Base-by-base conservation (phyloP, 2,113 vertebrate species). In the Rhinichthys klamathensis region DNA sequence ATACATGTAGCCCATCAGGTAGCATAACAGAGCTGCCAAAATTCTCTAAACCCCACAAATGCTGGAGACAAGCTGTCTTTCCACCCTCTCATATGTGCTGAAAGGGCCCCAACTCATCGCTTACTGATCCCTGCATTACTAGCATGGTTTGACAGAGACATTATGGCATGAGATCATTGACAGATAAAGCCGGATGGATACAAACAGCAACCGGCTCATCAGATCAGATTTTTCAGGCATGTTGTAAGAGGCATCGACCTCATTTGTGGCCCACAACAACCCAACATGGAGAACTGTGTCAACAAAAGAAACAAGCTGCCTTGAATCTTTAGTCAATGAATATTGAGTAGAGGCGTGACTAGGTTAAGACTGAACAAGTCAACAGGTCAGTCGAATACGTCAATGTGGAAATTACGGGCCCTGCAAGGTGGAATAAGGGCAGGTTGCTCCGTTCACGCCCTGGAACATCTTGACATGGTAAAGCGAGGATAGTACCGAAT, bases 131-230 rank as follows among this genome's bases (percentile, higher is more conserved):
- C 78, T 13, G 82, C 79, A 87, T 90, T 86, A 87, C 83, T 87
- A 84, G 70, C 56, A 32, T 12, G 83, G 86, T 90, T 91, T 82
- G 88, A 86, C 86, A 83, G 83, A 86, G 90, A 87, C 87, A 90
- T 90, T 87, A 87, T 73, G 73, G 85, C 25, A 87, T 91, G 90
- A 92, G 92, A 91, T 93, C 90, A 92, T 79, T 61, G 27, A 87
- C 63, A 60, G 90, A 90, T 92, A 93, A 92, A 94, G 92, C 84
- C 90, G 88, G 77, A 86, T 82, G 73, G 87, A 88, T 88, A 86
- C 87, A 92, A 94, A 93, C 90, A 88, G 90, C 88, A 91, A 93
- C 90, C 87, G 87, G 80, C 84, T 91, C 90, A 92, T 92, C 92
- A 86, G 86, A 90, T 92, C 87, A 91, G 90, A 94, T 92, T 76